Conservation (phyloP, 2,113 vertebrate species). For the Albula glossodonta region DNA sequence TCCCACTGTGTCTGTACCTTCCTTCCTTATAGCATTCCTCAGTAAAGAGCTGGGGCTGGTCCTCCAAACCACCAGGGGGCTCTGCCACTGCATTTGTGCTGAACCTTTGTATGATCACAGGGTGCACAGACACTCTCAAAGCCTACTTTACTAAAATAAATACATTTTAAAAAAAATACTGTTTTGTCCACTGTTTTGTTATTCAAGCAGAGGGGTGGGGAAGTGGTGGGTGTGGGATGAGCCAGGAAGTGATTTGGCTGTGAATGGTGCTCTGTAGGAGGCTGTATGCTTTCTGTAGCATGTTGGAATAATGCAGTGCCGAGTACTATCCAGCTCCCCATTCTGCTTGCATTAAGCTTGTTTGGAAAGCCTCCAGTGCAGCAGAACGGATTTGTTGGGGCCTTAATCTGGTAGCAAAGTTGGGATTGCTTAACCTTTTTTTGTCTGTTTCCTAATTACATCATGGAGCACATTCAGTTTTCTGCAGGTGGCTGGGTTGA, state of each 20-base stretch:
- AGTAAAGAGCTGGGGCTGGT: slow-evolving; percentile 66
- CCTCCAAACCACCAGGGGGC: slow-evolving; percentile 56
- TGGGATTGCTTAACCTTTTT: background rate
- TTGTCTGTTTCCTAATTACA: background rate
- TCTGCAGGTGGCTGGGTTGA: background rate
- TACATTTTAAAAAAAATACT: slow-evolving; percentile 53
- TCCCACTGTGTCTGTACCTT: slow-evolving; percentile 13
- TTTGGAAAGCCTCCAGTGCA: background rate
- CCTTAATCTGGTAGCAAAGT: slow-evolving; percentile 3
- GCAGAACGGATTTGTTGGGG: background rate
- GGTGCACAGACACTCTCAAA: slow-evolving; percentile 64
- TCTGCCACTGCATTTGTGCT: slow-evolving; percentile 54
- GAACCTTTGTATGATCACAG: slow-evolving; percentile 64
- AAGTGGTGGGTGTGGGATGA: background rate
- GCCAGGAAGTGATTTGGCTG: background rate
- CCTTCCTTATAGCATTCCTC: slow-evolving; percentile 69
- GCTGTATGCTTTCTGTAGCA: background rate
- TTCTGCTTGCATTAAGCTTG: background rate
- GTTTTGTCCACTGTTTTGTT: background rate
- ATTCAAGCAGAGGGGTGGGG: background rate
- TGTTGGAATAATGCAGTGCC: background rate
- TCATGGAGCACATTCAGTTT: background rate
- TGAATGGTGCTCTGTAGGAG: background rate
- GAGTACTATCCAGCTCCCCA: background rate
- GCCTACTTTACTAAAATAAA: slow-evolving; percentile 71